Evolutionary conservation across 2,888 invertebrate genomes (phyloP).

Genomic region (Hypercompe scribonia): DNA sequence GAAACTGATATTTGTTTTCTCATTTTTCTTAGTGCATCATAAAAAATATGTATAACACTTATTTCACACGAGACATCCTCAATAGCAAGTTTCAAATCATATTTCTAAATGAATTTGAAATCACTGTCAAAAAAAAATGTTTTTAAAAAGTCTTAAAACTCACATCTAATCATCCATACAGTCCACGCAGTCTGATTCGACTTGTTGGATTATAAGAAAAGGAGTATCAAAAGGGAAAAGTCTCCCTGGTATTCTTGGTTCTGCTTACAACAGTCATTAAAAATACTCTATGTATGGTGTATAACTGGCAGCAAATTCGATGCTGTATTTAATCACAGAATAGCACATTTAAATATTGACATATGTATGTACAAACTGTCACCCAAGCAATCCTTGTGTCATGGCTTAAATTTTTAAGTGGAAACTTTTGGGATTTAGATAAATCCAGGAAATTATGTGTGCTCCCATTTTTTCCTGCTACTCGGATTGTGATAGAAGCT

Average conservation of each 20-base stretch:
- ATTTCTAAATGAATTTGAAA: no score
- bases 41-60: no score
- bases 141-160: no score
- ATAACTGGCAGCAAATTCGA: slow-evolving; percentile 42
- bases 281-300: background rate
- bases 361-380: slow-evolving; percentile 39
- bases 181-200: no score
- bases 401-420: slow-evolving; percentile 56
- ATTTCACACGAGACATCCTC: no score
- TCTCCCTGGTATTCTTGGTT: background rate
- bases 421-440: slow-evolving; percentile 44
- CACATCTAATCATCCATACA: no score
- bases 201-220: no score
- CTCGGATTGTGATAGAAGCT: slow-evolving; percentile 32
- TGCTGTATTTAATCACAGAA: slow-evolving; percentile 24
- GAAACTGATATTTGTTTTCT: no score
- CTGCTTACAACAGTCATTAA: background rate
- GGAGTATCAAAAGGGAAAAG: background rate
- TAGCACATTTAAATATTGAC: slow-evolving; percentile 51
- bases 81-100: no score
- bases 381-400: slow-evolving; percentile 42
- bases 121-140: no score
- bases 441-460: slow-evolving; percentile 57
- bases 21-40: no score
- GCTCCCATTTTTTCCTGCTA: slow-evolving; percentile 27